Base-by-base conservation (phyloP, 2,113 vertebrate genomes). In the Mola mola region DNA sequence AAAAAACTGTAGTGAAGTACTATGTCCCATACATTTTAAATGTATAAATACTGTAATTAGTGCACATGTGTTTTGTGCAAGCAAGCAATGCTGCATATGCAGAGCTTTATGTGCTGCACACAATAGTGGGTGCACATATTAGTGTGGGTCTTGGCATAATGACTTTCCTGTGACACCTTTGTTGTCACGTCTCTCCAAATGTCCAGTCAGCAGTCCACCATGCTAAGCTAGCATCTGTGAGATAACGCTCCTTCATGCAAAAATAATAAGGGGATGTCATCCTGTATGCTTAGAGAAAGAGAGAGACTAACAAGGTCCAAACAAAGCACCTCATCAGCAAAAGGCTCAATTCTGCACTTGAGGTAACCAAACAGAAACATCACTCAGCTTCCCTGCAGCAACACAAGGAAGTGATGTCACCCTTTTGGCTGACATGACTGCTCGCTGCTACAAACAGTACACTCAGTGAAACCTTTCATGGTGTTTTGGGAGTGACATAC, bases 161-260 rank as follows among this genome's bases (percentile, higher is more conserved):
- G 47, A 60, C 52, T 36, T 37, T 46, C 1, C 34, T 1, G 4
- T 79, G 75, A 79, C 72, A 50, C 48, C 38, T 64, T 28, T 26
- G 11, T 20, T 21, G 56, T 73, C 64, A 28, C 8, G 59, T 31
- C 62, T 11, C 16, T 49, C 64, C 57, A 49, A 57, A 16, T 67
- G 79, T 74, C 55, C 72, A 57, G 42, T 86, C 84, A 84, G 81
- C 81, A 69, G 46, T 63, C 68, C 63, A 43, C 62, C 81, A 72
- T 60, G 76, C 81, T 70, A 78, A 16, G 81, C 62, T 59, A 49
- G 81, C 81, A 78, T 75, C 72, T 87, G 81, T 48, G 63, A 75
- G 63, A 31, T 47, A 31, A 65, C 61, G 43, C 44, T 59, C 41
- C 29, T 34, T 43, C 46, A 25, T 33, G 40, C 29, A 53, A 21